Evolutionary conservation across 2,797 vertebrate genomes (phyloP).

Genomic region (Myotis planiceps): DNA sequence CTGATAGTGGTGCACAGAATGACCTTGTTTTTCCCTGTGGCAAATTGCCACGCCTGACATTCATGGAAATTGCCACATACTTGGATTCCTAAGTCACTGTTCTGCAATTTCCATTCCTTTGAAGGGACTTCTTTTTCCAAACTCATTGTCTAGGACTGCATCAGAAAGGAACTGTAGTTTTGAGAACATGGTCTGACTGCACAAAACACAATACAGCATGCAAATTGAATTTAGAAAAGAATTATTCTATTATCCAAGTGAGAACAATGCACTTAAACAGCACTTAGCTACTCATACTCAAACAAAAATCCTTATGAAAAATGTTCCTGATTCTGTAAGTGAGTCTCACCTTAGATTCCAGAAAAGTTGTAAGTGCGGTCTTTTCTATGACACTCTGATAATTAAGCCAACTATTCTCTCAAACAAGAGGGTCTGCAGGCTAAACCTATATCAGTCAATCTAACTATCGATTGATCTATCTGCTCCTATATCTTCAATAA

Average conservation of each 20-base stretch:
- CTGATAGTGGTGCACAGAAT: neutral
- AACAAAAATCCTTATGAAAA: neutral
- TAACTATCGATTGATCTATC: neutral
- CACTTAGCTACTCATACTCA: neutral
- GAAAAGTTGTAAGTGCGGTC: neutral
- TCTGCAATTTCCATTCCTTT: neutral
- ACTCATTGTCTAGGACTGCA: neutral
- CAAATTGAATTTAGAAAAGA: constrained; percentile 33
- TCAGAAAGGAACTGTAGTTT: neutral
- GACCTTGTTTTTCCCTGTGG: neutral
- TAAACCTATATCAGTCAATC: neutral
- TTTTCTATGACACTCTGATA: neutral
- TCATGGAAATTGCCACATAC: neutral
- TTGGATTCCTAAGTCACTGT: neutral
- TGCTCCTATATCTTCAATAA: neutral
- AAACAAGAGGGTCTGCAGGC: neutral
- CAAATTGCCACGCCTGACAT: neutral
- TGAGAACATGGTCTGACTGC: neutral
- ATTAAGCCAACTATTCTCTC: neutral
- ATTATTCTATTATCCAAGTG: neutral
- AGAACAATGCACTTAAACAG: neutral
- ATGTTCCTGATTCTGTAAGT: neutral
- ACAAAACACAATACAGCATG: neutral
- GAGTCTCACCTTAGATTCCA: neutral
- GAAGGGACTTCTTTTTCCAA: neutral